Percentiles rank a stretch among this genome's conserved stretches.
These are phyloP conservation scores for Strigamia transsilvanica DNA, from an alignment of 2,888 invertebrate genomes.

Conservation along the genomic window DNA sequence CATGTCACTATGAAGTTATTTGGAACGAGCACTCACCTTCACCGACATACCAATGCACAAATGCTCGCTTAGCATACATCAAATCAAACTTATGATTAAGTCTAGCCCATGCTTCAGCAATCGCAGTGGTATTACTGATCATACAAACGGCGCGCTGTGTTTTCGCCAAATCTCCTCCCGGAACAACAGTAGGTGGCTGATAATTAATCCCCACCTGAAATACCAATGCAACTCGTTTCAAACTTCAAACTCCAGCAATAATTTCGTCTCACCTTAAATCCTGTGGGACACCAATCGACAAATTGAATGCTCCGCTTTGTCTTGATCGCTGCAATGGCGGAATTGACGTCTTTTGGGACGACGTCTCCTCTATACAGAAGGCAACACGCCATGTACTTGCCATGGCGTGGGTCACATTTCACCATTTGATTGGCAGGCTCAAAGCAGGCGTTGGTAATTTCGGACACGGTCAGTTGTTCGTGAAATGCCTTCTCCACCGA, in stretches of 20 bases:
- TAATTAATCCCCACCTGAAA: conserved; percentile 81
- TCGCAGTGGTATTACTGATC: conserved; percentile 85
- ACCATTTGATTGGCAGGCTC: conserved; percentile 64
- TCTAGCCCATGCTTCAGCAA: conserved; percentile 85
- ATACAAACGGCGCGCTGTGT: conserved; percentile 71
- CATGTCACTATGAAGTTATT: no score
- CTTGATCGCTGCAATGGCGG: conserved; percentile 76
- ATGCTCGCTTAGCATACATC: conserved; percentile 84
- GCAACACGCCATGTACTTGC: conserved; percentile 70
- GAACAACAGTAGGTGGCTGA: conserved; percentile 70
- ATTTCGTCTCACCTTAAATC: conserved; percentile 71
- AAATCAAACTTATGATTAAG: conserved; percentile 80
- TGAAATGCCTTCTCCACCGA: conserved; percentile 66
- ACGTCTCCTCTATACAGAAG: conserved; percentile 68
- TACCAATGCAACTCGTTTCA: not conserved
- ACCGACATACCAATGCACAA: conserved; percentile 86
- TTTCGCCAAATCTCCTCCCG: conserved; percentile 66
- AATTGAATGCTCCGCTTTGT: conserved; percentile 75
- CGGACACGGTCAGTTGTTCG: conserved; percentile 64
- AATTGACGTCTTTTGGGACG: conserved; percentile 71
- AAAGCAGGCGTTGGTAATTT: conserved; percentile 67
- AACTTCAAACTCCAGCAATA: no score
- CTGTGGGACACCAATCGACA: conserved; percentile 83
- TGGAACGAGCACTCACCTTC: conserved; percentile 70
- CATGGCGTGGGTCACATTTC: conserved; percentile 64